A percentile compares a stretch with the other conserved stretches of the same genome.
Evolutionary conservation across 2,113 vertebrate species (phyloP).

Genomic region (Syngnathoides biaculeatus): DNA sequence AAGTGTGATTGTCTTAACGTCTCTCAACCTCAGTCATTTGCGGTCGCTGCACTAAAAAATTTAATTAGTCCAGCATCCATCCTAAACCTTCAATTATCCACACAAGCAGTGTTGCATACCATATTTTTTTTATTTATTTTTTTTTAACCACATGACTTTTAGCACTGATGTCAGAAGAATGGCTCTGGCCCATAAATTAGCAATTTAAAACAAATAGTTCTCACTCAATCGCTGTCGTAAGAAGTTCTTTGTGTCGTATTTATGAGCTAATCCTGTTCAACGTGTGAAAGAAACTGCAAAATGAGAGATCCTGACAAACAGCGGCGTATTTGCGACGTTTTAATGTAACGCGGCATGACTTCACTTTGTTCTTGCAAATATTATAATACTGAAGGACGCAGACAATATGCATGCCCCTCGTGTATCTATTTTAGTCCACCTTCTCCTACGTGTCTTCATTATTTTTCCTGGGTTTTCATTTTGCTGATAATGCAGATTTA

Average conservation of each 20-base stretch:
- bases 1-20: too few relatives aligned
- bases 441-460: not conserved
- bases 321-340: not conserved
- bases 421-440: not conserved
- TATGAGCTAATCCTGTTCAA: not conserved
- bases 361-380: slow-evolving; percentile 22
- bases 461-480: slow-evolving; percentile 4
- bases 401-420: not conserved
- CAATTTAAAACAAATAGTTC: too few relatives aligned
- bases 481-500: slow-evolving; percentile 25
- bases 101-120: not conserved
- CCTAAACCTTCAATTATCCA: too few relatives aligned
- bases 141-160: not conserved
- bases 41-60: too few relatives aligned
- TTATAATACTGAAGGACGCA: slow-evolving; percentile 7
- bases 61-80: too few relatives aligned
- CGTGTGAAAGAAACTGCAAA: slow-evolving; percentile 5
- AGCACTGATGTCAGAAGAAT: not conserved
- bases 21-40: too few relatives aligned
- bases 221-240: too few relatives aligned
- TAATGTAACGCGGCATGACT: not conserved
- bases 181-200: too few relatives aligned
- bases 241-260: not conserved
- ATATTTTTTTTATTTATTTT: too few relatives aligned
- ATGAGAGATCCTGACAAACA: not conserved